phyloP scores from a whole-genome alignment of 1,140 invertebrate genomes.

The Heliothis subflexa region DNA sequence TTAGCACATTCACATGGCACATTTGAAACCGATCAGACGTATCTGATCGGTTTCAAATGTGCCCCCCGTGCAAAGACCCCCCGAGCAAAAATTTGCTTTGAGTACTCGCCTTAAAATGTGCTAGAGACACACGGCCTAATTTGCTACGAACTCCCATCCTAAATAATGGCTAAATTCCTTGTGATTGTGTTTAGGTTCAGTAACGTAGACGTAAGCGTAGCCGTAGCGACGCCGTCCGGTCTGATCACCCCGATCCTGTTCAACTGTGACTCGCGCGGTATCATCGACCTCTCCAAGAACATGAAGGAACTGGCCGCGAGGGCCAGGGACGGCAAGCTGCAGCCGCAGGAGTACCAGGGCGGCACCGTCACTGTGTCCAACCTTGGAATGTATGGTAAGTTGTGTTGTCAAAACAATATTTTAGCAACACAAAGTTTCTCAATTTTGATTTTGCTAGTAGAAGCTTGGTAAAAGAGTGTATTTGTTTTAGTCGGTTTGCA shows the following conservation, averaged over 20 bases:
- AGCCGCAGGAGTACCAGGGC: slow-evolving; percentile 99
- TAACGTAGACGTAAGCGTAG: slow-evolving; percentile 98
- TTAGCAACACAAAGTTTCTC: no score
- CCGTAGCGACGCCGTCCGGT: slow-evolving; percentile 97
- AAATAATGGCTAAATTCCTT: not conserved
- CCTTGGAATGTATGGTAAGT: slow-evolving; percentile 97
- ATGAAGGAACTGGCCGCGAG: slow-evolving; percentile 95
- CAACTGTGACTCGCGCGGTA: slow-evolving; percentile 96
- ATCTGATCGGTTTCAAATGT: no score
- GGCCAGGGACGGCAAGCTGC: slow-evolving; percentile 97
- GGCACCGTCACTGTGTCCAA: slow-evolving; percentile 96
- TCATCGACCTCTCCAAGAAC: slow-evolving; percentile 94
- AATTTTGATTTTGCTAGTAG: no score
- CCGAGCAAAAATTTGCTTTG: no score
- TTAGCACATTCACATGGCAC: no score
- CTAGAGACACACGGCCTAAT: not conserved
- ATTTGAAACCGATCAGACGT: no score
- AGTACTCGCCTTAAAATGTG: not conserved
- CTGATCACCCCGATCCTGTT: slow-evolving; percentile 99
- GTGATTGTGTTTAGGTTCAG: slow-evolving; percentile 88
- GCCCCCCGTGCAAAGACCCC: no score
- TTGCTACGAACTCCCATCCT: not conserved
- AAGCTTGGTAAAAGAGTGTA: no score
- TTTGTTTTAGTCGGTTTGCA: no score
- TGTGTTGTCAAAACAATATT: no score